These are phyloP conservation scores for Tretioscincus oriximinensis DNA, from an alignment of 2,113 vertebrate species.

Conservation along the genomic window DNA sequence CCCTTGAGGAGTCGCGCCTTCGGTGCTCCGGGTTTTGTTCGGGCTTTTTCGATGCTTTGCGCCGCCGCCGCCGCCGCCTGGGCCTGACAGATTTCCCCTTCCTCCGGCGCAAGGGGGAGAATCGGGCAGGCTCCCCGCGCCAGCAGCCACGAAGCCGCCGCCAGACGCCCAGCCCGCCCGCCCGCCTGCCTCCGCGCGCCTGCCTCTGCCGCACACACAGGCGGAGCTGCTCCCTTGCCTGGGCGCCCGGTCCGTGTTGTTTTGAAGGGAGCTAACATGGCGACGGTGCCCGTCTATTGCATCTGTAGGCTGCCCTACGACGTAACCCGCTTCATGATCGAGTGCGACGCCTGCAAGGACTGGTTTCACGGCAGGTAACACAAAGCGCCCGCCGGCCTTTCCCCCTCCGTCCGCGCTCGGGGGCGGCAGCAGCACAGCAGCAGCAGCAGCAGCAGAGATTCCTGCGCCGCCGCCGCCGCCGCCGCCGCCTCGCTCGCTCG, in stretches of 20 bases:
- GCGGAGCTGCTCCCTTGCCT: too few species aligned
- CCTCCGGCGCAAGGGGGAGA: constrained; percentile 15
- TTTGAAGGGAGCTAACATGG: constrained; percentile 92
- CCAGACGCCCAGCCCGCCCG: constrained; percentile 31
- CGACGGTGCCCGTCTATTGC: constrained; percentile 98
- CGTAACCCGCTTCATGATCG: constrained; percentile 98
- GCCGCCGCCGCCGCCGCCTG: constrained; percentile 23
- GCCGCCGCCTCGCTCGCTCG: neutral
- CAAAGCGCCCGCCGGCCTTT: constrained; percentile 43
- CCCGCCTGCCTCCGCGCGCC: constrained; percentile 13
- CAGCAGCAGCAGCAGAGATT: neutral
- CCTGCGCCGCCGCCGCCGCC: constrained; percentile 27
- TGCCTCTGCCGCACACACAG: neutral
- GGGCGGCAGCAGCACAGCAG: constrained; percentile 22
- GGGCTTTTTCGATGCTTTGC: neutral
- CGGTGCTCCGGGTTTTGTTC: constrained; percentile 36
- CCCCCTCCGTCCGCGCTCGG: neutral
- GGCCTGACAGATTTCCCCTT: constrained; percentile 17
- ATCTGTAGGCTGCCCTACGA: constrained; percentile 98
- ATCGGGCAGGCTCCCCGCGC: constrained; percentile 19
- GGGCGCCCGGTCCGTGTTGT: constrained; percentile 77
- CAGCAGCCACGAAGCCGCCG: constrained; percentile 35
- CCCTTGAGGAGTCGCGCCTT: constrained; percentile 47
- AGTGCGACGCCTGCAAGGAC: constrained; percentile 95
- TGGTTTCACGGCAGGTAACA: constrained; percentile 98